Evolutionary conservation across 1,140 invertebrate genomes (phyloP), one percentile per base, ranked within the genome.

Genomic region (Papilio aristodemus): DNA sequence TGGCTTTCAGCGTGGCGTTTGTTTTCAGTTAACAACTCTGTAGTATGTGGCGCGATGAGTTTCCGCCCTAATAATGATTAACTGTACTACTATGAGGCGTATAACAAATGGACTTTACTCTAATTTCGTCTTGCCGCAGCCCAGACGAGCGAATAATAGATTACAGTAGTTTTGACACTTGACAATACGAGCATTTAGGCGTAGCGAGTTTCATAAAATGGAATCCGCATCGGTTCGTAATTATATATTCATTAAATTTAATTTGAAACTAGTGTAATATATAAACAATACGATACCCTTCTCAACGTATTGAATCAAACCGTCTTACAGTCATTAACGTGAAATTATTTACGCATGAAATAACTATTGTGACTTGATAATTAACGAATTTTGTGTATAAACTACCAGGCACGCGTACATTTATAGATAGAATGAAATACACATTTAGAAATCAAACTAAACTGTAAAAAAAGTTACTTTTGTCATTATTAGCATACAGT

Each of bases 31-130:
- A 39, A 50, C 43, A 62, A 62, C 38, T 39, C 36, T 8, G 36
- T 10, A 37, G 4, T 36, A 62, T 39, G 36, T 13, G 41, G n/a
- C 13, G 10, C 25, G n/a, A 37, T 19, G 32, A 59, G 39, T 64
- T 66, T 50, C 25, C 43, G 6, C 63, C 63, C n/a, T 66, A 66
- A 66, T 66, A 66, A 66, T 66, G 27, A 66, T 50, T 66, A 66
- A 66, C 41, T 37, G 27, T 32, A 32, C 58, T 10, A 36, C 32
- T 66, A 50, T 39, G 25, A 11, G 36, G 43, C 43, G 32, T 32
- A 62, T 39, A 50, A 50, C 43, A 46, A 66, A 66, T 50, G 63
- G 63, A 66, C 41, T 43, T 66, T 11, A 17, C 58, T 60, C 37
- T 50, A 66, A 66, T 66, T 66, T 37, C 43, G 63, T 22, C 63